Base-by-base conservation (phyloP, 37 sponge, comb jelly and placozoan genomes). In the Amphimedon queenslandica region DNA sequence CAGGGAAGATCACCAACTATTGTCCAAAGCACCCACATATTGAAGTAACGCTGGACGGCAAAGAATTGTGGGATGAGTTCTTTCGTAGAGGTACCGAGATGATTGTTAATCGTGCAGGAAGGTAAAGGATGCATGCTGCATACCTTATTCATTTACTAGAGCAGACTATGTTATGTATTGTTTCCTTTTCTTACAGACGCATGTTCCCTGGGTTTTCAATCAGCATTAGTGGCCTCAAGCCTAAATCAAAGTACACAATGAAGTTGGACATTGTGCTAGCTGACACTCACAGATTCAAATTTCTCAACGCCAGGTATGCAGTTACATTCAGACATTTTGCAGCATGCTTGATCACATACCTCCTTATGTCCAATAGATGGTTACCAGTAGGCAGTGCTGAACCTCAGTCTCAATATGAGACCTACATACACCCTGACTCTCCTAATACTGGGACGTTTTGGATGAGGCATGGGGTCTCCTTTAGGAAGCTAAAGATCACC, bases 201-300 rank as follows among this genome's bases (percentile, higher is more conserved):
- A 96, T 96, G 96, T 96, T 96, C 71, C 96, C 96, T 1, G 87
- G 84, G 1, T 81, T 96, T 53, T 75, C 83, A 24, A 68, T 86
- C 0, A 67, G 75, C 23, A 64, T 96, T 20, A 71, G 37, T 70
- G 92, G 92, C 6, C 76, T 96, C 42, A 86, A 89, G 74, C 92
- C 93, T 11, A 86, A 89, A 40, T 81, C 74, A 31, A 87, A 81
- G 66, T 96, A 96, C 77, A 80, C 88, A 16, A 85, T 96, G 82
- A 87, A 89, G 39, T 72, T 92, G 81, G 96, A 92, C 38, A 72
- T 96, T 25, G 74, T 89, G 1, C 84, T 86, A 28, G 96, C 90
- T 42, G 92, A 92, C 38, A 83, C 86, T 51, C 84, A 92, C 70
- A 70, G 96, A 24, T 96, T 85, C 82, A 96, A 96, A 57, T 96